phyloP scores from a whole-genome alignment of 2,113 vertebrate genomes.

The Carettochelys insculpta region DNA sequence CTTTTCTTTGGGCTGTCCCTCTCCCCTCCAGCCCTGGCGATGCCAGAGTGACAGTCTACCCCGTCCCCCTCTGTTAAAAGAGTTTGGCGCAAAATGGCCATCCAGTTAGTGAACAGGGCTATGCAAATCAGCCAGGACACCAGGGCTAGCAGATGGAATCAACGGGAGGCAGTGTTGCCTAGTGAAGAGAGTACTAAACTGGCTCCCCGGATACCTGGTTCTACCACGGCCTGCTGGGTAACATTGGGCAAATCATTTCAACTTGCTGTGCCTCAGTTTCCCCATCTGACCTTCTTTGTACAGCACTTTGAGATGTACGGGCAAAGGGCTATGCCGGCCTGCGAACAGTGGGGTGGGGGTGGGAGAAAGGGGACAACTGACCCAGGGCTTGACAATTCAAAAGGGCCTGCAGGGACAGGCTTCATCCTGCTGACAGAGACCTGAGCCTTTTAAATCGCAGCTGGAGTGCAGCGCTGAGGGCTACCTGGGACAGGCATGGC shows the following conservation, averaged over 20 bases:
- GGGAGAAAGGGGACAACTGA: too few species aligned
- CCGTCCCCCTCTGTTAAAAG: not conserved
- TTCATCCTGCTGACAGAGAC: too few species aligned
- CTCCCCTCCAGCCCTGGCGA: not conserved
- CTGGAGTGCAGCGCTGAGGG: too few species aligned
- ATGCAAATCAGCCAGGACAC: not conserved
- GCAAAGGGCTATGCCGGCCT: too few species aligned
- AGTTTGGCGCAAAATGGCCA: not conserved
- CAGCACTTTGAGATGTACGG: not conserved
- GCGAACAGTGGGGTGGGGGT: too few species aligned
- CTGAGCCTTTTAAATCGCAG: too few species aligned
- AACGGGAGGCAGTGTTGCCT: not conserved
- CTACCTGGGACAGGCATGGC: too few species aligned
- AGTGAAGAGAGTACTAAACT: not conserved
- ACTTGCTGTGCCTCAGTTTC: not conserved
- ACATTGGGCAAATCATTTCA: not conserved
- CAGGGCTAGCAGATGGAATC: not conserved
- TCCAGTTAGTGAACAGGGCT: not conserved
- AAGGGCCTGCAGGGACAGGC: too few species aligned
- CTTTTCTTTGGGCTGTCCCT: not conserved
- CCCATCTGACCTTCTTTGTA: not conserved
- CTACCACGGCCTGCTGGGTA: not conserved
- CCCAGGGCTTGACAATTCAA: too few species aligned
- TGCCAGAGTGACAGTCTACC: not conserved
- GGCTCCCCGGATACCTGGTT: not conserved